Percentiles rank a stretch among this genome's conserved stretches.
Evolutionary conservation across 2,797 vertebrate species (phyloP).

Genomic region (Hemibagrus guttatus): DNA sequence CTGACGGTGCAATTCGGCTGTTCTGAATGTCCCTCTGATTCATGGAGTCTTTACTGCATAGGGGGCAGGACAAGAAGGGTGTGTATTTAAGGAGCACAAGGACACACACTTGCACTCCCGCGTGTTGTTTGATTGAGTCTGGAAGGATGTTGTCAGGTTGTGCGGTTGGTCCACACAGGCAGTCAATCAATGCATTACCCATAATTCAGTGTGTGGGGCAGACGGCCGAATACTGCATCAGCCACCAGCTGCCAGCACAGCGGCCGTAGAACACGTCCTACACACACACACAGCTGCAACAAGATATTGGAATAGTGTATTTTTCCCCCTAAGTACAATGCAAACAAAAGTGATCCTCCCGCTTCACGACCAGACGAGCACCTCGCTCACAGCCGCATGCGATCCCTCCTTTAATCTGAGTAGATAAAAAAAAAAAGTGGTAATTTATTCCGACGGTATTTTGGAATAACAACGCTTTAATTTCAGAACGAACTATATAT

Average conservation of each 20-base stretch:
- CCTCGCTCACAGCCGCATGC: background rate
- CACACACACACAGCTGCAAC: constrained; percentile 6
- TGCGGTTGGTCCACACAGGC: constrained; percentile 56
- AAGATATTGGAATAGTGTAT: background rate
- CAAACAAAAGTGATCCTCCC: background rate
- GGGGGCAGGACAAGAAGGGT: constrained; percentile 48
- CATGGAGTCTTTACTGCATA: constrained; percentile 59
- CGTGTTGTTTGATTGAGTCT: constrained; percentile 35
- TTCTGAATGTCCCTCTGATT: constrained; percentile 61
- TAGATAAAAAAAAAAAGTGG: constrained; percentile 35
- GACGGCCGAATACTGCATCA: constrained; percentile 57
- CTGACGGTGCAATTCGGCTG: constrained; percentile 53
- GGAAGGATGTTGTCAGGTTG: constrained; percentile 46
- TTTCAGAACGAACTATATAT: constrained; percentile 57
- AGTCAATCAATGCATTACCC: constrained; percentile 62
- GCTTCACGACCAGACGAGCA: background rate
- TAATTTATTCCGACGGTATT: constrained; percentile 31
- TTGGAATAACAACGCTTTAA: constrained; percentile 55
- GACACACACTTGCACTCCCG: constrained; percentile 35
- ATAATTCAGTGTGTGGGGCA: constrained; percentile 54
- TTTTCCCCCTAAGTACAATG: background rate
- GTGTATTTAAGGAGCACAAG: constrained; percentile 58
- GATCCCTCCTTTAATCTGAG: constrained; percentile 45
- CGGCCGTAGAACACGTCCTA: constrained; percentile 32
- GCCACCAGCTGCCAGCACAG: constrained; percentile 56